These are phyloP conservation scores for Dromococcyx pavoninus DNA, from an alignment of 2,797 vertebrate species.

Conservation along the genomic window DNA sequence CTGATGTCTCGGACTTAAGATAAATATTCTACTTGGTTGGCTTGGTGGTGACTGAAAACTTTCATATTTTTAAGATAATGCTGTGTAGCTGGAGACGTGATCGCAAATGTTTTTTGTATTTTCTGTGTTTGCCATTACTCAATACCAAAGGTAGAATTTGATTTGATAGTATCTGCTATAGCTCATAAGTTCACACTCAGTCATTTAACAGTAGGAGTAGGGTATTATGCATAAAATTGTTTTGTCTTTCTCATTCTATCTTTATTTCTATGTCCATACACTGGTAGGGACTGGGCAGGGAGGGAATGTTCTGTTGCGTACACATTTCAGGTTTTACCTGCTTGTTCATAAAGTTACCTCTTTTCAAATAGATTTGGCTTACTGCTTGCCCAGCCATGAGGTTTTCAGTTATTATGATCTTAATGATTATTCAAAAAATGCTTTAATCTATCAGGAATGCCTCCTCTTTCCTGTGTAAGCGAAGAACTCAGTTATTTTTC, in stretches of 20 bases:
- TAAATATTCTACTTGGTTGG: not conserved
- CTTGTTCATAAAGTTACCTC: not conserved
- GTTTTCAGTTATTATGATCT: not conserved
- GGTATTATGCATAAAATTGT: not conserved
- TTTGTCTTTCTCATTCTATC: not conserved
- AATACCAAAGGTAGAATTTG: not conserved
- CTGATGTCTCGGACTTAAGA: not conserved
- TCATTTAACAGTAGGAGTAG: not conserved
- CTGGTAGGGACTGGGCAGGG: not conserved
- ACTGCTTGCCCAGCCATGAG: not conserved
- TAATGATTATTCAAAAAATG: not conserved
- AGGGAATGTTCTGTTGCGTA: not conserved
- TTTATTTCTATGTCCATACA: not conserved
- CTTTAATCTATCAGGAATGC: not conserved
- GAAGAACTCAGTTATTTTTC: not conserved
- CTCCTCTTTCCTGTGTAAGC: not conserved
- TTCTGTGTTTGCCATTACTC: not conserved
- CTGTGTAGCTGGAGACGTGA: rapidly evolving
- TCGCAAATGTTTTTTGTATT: not conserved
- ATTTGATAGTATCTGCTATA: not conserved
- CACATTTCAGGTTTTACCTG: not conserved
- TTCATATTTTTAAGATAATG: not conserved
- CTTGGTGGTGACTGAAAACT: not conserved
- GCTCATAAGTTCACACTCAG: not conserved
- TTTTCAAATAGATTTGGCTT: not conserved